Conservation (phyloP, 2,113 vertebrate genomes). For the Macrotus californicus region DNA sequence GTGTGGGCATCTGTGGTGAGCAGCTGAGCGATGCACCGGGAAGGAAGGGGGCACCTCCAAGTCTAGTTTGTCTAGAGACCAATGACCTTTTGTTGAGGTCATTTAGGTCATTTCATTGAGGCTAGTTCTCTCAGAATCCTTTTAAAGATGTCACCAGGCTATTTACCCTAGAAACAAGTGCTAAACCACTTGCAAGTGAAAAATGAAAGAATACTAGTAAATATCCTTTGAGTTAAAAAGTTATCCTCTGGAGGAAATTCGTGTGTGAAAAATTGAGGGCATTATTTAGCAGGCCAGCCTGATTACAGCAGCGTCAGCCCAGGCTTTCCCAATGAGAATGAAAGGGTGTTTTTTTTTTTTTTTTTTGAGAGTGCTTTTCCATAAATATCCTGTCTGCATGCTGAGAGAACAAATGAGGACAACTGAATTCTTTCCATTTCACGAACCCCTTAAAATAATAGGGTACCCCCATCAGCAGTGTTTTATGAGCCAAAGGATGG, state of each 20-base stretch:
- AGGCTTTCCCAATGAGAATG: not conserved
- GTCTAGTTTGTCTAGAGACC: not conserved
- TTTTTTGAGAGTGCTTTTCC: conserved; percentile 1
- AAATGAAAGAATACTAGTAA: not conserved
- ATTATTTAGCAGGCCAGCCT: conserved; percentile 37
- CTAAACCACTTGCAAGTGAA: not conserved
- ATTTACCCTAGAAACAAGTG: not conserved
- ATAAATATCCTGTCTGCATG: conserved; percentile 29
- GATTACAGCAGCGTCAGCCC: not conserved
- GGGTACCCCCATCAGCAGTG: not conserved
- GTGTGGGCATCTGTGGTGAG: no score
- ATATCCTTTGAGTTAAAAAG: conserved; percentile 5
- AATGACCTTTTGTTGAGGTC: not conserved
- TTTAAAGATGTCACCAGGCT: not conserved
- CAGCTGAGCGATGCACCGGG: not conserved
- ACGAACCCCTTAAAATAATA: conserved; percentile 19
- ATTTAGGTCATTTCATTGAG: no score
- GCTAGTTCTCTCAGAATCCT: not conserved
- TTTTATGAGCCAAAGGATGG: conserved; percentile 37
- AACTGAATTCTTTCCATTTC: conserved; percentile 30
- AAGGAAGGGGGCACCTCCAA: not conserved
- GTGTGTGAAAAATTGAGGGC: not conserved
- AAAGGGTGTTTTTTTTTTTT: not conserved
- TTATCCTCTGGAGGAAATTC: not conserved
- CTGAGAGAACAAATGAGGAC: conserved; percentile 7